Evolutionary conservation across 2,113 vertebrate genomes (phyloP).

Genomic region (Pollimyrus isidori): DNA sequence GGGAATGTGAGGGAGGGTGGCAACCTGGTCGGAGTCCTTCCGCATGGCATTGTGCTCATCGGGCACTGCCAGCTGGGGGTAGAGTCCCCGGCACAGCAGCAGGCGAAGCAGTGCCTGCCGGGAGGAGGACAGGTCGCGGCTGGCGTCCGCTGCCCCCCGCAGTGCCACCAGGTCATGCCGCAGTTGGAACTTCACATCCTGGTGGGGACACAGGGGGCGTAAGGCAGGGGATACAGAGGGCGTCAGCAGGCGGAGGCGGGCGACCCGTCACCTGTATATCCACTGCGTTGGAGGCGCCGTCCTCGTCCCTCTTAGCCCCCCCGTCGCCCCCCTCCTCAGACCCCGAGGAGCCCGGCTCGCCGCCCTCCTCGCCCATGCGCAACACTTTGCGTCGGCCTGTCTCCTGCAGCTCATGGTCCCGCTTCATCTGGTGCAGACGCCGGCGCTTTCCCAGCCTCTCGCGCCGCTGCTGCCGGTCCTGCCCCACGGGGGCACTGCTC

Average conservation of each 20-base stretch:
- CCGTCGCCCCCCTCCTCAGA: conserved; percentile 43
- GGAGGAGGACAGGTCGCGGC: conserved; percentile 57
- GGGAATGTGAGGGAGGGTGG: not conserved
- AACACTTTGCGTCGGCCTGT: conserved; percentile 68
- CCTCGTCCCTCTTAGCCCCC: conserved; percentile 40
- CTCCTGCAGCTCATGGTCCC: conserved; percentile 58
- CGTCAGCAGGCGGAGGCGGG: not conserved
- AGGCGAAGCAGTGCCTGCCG: conserved; percentile 72
- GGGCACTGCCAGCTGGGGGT: conserved; percentile 77
- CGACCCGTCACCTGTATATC: conserved; percentile 76
- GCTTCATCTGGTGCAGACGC: conserved; percentile 69
- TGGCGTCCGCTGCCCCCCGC: conserved; percentile 51
- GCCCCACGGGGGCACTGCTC: not conserved
- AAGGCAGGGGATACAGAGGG: not conserved
- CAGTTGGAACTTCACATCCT: conserved; percentile 90
- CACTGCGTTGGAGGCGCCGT: conserved; percentile 34
- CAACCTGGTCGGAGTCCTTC: conserved; percentile 85
- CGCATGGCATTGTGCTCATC: conserved; percentile 77
- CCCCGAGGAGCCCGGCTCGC: conserved; percentile 45
- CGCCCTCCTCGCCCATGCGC: conserved; percentile 57
- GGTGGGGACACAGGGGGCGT: not conserved
- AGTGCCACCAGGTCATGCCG: conserved; percentile 75
- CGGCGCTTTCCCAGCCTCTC: conserved; percentile 58
- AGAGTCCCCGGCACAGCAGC: conserved; percentile 77
- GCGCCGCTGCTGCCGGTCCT: conserved; percentile 55